phyloP scores from a whole-genome alignment of 2,797 vertebrate genomes.

The Cottoperca gobio region DNA sequence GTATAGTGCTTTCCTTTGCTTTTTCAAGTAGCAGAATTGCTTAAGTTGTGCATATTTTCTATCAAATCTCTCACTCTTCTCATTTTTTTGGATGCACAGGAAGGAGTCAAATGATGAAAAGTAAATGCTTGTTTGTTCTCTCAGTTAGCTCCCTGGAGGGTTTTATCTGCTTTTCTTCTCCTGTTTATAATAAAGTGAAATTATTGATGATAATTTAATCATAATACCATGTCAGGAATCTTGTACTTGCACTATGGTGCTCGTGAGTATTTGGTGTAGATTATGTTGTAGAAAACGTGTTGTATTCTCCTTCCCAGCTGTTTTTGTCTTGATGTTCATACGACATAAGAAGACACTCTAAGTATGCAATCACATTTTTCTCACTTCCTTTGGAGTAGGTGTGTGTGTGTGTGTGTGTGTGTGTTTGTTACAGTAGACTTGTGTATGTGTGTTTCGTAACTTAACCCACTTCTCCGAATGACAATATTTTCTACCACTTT shows the following conservation, averaged over 20 bases:
- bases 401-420: not conserved
- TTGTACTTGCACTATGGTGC: not conserved
- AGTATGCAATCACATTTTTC: slow-evolving; percentile 2
- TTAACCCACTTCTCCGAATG: slow-evolving; percentile 34
- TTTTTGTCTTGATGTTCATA: slow-evolving; percentile 10
- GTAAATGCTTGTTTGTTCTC: slow-evolving; percentile 19
- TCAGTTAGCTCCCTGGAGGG: slow-evolving; percentile 31
- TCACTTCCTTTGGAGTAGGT: not conserved
- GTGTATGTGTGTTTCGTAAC: slow-evolving; percentile 20
- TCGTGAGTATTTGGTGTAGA: not conserved
- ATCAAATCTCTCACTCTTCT: slow-evolving; percentile 26
- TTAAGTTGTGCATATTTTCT: slow-evolving; percentile 37
- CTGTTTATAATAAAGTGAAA: slow-evolving; percentile 18
- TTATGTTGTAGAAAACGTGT: not conserved
- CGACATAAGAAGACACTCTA: not conserved
- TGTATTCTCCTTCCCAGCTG: not conserved
- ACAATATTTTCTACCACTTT: slow-evolving; percentile 59
- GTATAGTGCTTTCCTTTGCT: slow-evolving; percentile 15
- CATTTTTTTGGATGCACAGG: slow-evolving; percentile 15
- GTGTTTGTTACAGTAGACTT: slow-evolving; percentile 8
- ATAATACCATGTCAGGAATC: slow-evolving; percentile 24
- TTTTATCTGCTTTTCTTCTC: slow-evolving; percentile 55
- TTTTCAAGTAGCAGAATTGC: slow-evolving; percentile 40
- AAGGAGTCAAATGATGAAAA: slow-evolving; percentile 44
- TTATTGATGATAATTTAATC: slow-evolving; percentile 35